A percentile compares a stretch with the other conserved stretches of the same genome.
Conservation (phyloP, 1,140 invertebrate species). For the Gonioctena quinquepunctata region DNA sequence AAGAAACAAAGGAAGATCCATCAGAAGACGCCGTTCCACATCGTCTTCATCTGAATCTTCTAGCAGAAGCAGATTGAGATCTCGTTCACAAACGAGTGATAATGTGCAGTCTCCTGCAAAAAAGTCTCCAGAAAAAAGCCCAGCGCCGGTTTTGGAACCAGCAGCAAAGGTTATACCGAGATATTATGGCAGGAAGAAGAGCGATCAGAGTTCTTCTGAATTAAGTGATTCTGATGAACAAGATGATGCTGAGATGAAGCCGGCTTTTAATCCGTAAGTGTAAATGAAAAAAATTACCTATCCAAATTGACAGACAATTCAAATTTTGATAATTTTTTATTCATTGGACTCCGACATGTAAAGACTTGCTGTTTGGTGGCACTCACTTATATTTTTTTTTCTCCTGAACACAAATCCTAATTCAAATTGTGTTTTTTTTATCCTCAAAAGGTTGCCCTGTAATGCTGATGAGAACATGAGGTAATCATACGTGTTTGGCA, state of each 20-base stretch:
- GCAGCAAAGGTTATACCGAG: constrained; percentile 56
- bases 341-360: too few relatives aligned
- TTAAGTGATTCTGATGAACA: constrained; percentile 46
- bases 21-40: background rate
- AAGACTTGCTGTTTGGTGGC: too few relatives aligned
- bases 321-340: too few relatives aligned
- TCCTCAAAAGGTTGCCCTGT: too few relatives aligned
- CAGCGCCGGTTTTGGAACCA: constrained; percentile 23
- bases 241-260: constrained; percentile 30
- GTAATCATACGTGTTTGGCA: too few relatives aligned
- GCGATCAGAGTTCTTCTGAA: constrained; percentile 58
- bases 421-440: too few relatives aligned
- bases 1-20: background rate
- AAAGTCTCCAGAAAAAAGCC: background rate
- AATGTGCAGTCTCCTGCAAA: background rate
- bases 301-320: background rate
- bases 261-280: constrained; percentile 34
- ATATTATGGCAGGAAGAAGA: constrained; percentile 71
- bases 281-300: too few relatives aligned
- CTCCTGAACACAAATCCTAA: too few relatives aligned
- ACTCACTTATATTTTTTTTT: too few relatives aligned
- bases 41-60: background rate
- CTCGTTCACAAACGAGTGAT: background rate
- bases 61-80: background rate
- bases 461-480: too few relatives aligned